A percentile compares a stretch with the other conserved stretches of the same genome.
These are phyloP conservation scores for Aviceda subcristata DNA, from an alignment of 2,113 vertebrate genomes.

Conservation along the genomic window DNA sequence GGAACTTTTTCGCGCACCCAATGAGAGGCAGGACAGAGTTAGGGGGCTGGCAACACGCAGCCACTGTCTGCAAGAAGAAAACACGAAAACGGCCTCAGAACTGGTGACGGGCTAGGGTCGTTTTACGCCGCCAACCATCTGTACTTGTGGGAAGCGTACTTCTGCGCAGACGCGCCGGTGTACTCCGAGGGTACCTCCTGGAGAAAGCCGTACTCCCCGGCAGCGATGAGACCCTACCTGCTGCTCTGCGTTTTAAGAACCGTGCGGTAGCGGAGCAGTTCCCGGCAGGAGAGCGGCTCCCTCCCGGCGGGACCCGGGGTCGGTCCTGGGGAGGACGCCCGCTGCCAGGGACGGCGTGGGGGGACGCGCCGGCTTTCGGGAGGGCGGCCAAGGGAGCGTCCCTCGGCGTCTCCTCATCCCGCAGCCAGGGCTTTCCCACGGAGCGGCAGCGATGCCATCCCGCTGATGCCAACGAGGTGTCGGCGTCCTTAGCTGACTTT, in stretches of 20 bases:
- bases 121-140: rapidly evolving
- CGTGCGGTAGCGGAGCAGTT: rapidly evolving
- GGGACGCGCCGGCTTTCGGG: not conserved
- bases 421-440: not conserved
- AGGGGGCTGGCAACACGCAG: not conserved
- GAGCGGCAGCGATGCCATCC: not conserved
- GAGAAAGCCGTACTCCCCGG: not conserved
- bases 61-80: not conserved
- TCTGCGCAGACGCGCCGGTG: rapidly evolving
- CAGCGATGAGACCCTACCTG: not conserved
- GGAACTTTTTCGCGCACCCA: not conserved
- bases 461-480: rapidly evolving
- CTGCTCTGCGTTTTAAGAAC: rapidly evolving
- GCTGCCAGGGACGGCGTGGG: not conserved
- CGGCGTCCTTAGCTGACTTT: not conserved
- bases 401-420: not conserved
- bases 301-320: rapidly evolving
- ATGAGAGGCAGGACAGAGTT: not conserved
- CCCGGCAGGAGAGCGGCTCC: not conserved
- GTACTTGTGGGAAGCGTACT: rapidly evolving
- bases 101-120: rapidly evolving
- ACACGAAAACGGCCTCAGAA: rapidly evolving
- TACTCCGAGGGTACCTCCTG: rapidly evolving
- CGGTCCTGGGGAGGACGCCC: not conserved
- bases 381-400: not conserved